Conservation (phyloP, 1,140 invertebrate species). For the Drosophila pallidifrons region DNA sequence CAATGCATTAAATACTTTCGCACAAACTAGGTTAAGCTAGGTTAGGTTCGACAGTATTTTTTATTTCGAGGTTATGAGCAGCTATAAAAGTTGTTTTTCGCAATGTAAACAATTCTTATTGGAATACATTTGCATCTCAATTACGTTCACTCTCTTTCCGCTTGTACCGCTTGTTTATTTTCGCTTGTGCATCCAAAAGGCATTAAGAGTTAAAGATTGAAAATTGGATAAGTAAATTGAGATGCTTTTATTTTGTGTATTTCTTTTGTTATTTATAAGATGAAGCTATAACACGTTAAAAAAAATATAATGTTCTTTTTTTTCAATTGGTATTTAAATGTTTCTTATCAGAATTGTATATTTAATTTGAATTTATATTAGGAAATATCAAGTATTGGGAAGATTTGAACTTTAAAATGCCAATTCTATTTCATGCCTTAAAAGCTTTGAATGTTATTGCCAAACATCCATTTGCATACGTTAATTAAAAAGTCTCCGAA, state of each 20-base stretch:
- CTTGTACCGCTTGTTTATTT: no score
- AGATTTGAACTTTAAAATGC: background rate
- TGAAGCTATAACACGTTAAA: no score
- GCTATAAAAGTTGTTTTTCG: background rate
- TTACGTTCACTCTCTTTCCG: background rate
- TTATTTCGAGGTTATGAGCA: background rate
- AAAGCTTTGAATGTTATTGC: background rate
- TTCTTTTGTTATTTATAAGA: no score
- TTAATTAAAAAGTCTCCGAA: slow-evolving; percentile 1
- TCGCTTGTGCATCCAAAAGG: no score
- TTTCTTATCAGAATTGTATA: no score
- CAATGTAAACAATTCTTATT: background rate
- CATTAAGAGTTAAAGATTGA: no score
- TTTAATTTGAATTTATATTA: no score
- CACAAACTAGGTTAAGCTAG: slow-evolving; percentile 1
- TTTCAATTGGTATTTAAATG: no score
- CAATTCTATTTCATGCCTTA: background rate
- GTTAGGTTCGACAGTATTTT: background rate
- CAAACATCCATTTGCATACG: background rate
- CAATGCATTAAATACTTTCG: background rate
- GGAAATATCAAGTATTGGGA: no score
- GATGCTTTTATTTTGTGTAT: no score
- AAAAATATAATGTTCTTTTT: no score
- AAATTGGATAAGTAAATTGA: no score
- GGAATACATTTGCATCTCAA: background rate